phyloP scores from a whole-genome alignment of 2,797 vertebrate genomes.

The Parambassis ranga region DNA sequence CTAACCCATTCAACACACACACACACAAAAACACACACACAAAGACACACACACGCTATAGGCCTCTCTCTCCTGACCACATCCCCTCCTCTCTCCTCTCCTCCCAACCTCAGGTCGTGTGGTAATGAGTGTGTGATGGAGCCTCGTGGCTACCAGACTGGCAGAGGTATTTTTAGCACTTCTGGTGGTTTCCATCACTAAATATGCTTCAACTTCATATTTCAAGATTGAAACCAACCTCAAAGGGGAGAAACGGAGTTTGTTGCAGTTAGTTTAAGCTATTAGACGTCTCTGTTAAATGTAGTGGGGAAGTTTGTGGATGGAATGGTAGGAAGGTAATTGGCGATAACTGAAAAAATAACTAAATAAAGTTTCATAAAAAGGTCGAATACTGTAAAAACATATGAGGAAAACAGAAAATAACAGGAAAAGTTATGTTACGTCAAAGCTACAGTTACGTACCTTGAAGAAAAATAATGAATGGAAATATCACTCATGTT shows the following conservation, averaged over 20 bases:
- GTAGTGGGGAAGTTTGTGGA: conserved; percentile 48
- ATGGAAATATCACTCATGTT: conserved; percentile 56
- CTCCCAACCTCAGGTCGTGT: conserved; percentile 78
- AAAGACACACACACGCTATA: neutral
- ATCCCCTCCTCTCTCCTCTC: conserved; percentile 77
- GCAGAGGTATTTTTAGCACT: conserved; percentile 82
- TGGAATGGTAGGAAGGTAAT: conserved; percentile 36
- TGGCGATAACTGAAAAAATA: conserved; percentile 42
- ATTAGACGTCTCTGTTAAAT: conserved; percentile 57
- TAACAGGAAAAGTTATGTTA: conserved; percentile 26
- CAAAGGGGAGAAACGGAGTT: conserved; percentile 67
- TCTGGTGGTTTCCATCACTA: conserved; percentile 79
- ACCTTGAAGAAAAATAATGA: conserved; percentile 39
- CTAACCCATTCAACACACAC: conserved; percentile 38
- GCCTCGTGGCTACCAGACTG: conserved; percentile 78
- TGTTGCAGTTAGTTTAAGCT: conserved; percentile 66
- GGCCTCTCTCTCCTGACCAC: conserved; percentile 67
- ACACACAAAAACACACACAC: conserved; percentile 12
- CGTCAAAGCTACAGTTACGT: conserved; percentile 15
- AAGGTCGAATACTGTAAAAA: neutral
- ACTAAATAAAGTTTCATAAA: conserved; percentile 2
- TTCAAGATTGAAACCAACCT: conserved; percentile 70
- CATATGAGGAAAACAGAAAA: conserved; percentile 1
- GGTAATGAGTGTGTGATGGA: conserved; percentile 80
- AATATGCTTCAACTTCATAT: conserved; percentile 76